phyloP scores from a whole-genome alignment of 2,888 invertebrate genomes.

The Uloborus plumipes region DNA sequence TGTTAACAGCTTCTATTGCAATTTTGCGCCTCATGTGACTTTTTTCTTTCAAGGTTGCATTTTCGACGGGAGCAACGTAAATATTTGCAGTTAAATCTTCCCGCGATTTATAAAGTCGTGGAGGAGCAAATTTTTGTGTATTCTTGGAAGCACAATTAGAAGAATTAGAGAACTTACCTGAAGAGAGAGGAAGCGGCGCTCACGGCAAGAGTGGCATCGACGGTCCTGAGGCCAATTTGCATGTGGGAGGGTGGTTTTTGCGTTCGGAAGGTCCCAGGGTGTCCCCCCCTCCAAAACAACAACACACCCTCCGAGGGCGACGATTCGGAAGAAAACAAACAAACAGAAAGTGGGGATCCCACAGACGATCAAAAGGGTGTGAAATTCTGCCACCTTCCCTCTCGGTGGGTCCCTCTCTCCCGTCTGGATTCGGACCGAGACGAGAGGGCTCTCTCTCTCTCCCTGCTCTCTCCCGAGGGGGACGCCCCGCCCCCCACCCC shows the following conservation, averaged over 20 bases:
- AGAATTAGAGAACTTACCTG: slow-evolving; percentile 32
- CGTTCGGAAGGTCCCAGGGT: slow-evolving; percentile 14
- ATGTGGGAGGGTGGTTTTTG: slow-evolving; percentile 54
- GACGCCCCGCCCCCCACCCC: not conserved
- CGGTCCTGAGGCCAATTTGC: slow-evolving; percentile 63
- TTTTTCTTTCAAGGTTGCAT: too few species aligned
- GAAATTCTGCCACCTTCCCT: slow-evolving; percentile 53
- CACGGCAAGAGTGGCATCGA: slow-evolving; percentile 56
- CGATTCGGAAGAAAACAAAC: slow-evolving; percentile 12
- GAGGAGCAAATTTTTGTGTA: not conserved
- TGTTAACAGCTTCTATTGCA: too few species aligned
- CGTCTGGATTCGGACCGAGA: slow-evolving; percentile 61
- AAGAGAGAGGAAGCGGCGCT: slow-evolving; percentile 61
- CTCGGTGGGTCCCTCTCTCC: slow-evolving; percentile 43
- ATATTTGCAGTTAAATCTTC: too few species aligned
- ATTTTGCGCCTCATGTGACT: too few species aligned
- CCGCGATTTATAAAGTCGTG: too few species aligned
- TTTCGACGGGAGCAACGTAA: too few species aligned
- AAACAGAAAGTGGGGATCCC: not conserved
- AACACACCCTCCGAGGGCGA: not conserved
- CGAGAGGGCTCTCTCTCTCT: slow-evolving; percentile 32
- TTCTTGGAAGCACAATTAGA: slow-evolving; percentile 6
- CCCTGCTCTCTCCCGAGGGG: slow-evolving; percentile 23
- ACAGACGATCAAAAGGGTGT: slow-evolving; percentile 50
- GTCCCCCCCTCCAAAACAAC: slow-evolving; percentile 25